These are phyloP conservation scores for Caenorhabditis brenneri DNA, from an alignment of 1,140 invertebrate genomes.

Conservation along the genomic window DNA sequence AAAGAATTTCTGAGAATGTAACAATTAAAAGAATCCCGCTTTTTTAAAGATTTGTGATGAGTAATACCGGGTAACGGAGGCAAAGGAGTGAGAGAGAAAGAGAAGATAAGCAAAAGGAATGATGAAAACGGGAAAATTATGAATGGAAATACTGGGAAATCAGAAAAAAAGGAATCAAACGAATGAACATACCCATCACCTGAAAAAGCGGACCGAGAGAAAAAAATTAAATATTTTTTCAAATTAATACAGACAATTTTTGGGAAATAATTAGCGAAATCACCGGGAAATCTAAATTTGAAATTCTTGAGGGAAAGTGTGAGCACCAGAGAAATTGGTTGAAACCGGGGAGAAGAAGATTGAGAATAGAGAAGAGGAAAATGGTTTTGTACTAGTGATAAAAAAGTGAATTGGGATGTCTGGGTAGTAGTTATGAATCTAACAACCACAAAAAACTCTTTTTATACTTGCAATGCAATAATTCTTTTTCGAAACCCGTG, in stretches of 20 bases:
- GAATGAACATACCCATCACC: constrained; percentile 6
- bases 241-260: neutral
- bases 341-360: constrained; percentile 4
- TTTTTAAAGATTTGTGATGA: constrained; percentile 26
- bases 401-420: neutral
- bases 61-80: neutral
- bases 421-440: neutral
- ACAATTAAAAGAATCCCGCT: neutral
- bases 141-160: neutral
- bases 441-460: too few species aligned
- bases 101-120: neutral
- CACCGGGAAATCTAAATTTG: neutral
- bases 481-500: neutral
- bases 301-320: too few species aligned
- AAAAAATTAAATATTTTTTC: neutral
- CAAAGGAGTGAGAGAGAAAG: neutral
- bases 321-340: too few species aligned
- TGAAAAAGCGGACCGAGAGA: constrained; percentile 10
- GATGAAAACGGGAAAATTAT: too few species aligned
- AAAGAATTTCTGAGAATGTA: too few species aligned
- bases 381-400: neutral
- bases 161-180: neutral
- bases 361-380: neutral
- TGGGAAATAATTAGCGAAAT: neutral
- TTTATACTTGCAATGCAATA: too few species aligned